Percentiles rank a stretch among this genome's conserved stretches.
These are phyloP conservation scores for Lepetodrilus schrolli DNA, from an alignment of 2,888 invertebrate genomes.

Conservation along the genomic window DNA sequence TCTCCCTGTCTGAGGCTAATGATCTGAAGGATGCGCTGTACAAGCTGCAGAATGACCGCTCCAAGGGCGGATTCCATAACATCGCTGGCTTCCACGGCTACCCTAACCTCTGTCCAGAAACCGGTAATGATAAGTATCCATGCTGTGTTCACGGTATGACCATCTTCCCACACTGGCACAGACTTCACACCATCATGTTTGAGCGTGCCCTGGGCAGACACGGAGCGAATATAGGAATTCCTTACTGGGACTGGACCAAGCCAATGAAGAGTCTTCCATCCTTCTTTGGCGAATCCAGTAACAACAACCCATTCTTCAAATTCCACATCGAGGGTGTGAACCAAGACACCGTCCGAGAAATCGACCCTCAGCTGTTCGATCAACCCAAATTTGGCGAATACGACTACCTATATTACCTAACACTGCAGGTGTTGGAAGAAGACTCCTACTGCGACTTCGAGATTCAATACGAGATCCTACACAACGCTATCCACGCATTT, in stretches of 20 bases:
- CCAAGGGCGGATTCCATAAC: conserved; percentile 43
- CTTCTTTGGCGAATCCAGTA: conserved; percentile 34
- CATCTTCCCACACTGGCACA: conserved; percentile 42
- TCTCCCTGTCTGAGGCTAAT: conserved; percentile 31
- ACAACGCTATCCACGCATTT: conserved; percentile 43
- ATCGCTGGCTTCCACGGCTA: conserved; percentile 49
- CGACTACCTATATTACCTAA: conserved; percentile 40
- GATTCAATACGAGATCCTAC: conserved; percentile 46
- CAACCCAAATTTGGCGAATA: conserved; percentile 27
- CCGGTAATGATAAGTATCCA: conserved; percentile 33
- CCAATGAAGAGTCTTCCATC: conserved; percentile 38
- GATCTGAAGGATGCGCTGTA: conserved; percentile 42
- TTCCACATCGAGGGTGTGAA: conserved; percentile 35
- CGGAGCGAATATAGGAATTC: conserved; percentile 44
- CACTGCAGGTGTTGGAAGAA: conserved; percentile 41
- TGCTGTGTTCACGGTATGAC: conserved; percentile 48
- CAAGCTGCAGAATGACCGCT: conserved; percentile 42
- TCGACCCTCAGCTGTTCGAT: conserved; percentile 29
- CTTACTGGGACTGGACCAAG: conserved; percentile 51
- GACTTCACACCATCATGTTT: conserved; percentile 38
- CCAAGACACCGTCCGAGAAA: conserved; percentile 30
- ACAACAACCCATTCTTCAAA: conserved; percentile 43
- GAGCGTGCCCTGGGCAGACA: conserved; percentile 40
- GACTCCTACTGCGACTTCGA: conserved; percentile 47
- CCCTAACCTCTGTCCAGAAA: conserved; percentile 38